Evolutionary conservation across 1,140 invertebrate species (phyloP).

Genomic region (Metaphire vulgaris): DNA sequence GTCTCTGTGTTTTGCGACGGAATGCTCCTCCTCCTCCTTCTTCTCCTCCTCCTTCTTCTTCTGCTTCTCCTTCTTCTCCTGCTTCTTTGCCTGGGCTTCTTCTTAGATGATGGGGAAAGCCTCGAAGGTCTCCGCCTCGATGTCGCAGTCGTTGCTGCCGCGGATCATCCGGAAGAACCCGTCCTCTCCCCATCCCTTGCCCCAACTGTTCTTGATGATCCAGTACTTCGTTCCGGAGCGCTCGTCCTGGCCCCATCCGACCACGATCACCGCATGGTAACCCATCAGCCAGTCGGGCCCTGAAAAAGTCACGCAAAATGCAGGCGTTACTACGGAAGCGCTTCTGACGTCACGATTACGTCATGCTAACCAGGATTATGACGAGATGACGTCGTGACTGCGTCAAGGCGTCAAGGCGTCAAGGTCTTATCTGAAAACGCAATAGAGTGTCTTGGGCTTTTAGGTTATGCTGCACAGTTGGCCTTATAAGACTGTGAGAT

Average conservation of each 20-base stretch:
- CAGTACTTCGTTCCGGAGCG: not conserved
- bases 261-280: not conserved
- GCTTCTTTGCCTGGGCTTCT: not conserved
- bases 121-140: not conserved
- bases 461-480: too few species aligned
- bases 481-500: too few species aligned
- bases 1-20: too few species aligned
- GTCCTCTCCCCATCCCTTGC: slow-evolving; percentile 54
- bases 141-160: slow-evolving; percentile 54
- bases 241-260: not conserved
- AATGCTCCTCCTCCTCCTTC: not conserved
- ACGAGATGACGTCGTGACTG: too few species aligned
- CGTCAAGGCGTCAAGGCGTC: too few species aligned
- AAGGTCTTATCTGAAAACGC: too few species aligned
- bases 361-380: too few species aligned
- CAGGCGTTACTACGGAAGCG: too few species aligned
- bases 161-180: slow-evolving; percentile 55
- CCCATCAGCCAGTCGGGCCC: not conserved
- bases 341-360: too few species aligned
- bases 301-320: not conserved
- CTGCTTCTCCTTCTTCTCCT: not conserved
- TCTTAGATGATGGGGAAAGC: not conserved
- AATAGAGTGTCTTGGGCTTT: too few species aligned
- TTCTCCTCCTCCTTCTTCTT: not conserved
- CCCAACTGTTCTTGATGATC: slow-evolving; percentile 10